Evolutionary conservation across 2,888 invertebrate species (phyloP).

Genomic region (Hypena proboscidalis): DNA sequence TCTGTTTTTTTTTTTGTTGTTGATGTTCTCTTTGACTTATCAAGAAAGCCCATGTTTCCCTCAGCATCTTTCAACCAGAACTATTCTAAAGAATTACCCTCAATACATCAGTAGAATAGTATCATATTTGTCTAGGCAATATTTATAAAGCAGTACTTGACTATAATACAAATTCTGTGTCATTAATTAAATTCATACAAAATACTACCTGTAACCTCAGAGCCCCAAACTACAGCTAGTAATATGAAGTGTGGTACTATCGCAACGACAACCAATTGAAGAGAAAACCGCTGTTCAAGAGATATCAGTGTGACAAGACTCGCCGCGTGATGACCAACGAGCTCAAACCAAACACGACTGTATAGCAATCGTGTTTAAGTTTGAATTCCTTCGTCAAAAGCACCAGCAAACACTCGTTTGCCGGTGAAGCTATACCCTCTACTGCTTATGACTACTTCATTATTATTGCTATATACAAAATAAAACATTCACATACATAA

Average conservation of each 20-base stretch:
- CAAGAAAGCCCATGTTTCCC: no score
- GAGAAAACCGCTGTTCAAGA: constrained; percentile 22
- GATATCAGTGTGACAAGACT: constrained; percentile 57
- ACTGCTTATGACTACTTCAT: constrained; percentile 60
- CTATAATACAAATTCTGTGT: no score
- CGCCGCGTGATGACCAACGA: constrained; percentile 52
- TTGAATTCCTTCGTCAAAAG: constrained; percentile 54
- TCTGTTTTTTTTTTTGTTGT: no score
- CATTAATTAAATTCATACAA: no score
- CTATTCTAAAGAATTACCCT: no score
- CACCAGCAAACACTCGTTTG: constrained; percentile 44
- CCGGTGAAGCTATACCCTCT: constrained; percentile 66
- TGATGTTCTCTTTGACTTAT: no score
- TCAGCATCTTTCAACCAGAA: no score
- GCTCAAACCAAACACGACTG: constrained; percentile 32
- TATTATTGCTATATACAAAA: constrained; percentile 49
- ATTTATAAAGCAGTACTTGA: no score
- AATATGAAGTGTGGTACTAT: background rate
- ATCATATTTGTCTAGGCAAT: no score
- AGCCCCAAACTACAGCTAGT: background rate
- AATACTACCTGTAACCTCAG: no score
- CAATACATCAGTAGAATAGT: no score
- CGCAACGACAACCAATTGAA: background rate
- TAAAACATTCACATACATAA: constrained; percentile 78
- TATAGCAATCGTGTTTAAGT: constrained; percentile 13